Percentiles rank a stretch among this genome's conserved stretches.
phyloP scores from a whole-genome alignment of 2,797 vertebrate genomes.

The Echeneis naucrates region DNA sequence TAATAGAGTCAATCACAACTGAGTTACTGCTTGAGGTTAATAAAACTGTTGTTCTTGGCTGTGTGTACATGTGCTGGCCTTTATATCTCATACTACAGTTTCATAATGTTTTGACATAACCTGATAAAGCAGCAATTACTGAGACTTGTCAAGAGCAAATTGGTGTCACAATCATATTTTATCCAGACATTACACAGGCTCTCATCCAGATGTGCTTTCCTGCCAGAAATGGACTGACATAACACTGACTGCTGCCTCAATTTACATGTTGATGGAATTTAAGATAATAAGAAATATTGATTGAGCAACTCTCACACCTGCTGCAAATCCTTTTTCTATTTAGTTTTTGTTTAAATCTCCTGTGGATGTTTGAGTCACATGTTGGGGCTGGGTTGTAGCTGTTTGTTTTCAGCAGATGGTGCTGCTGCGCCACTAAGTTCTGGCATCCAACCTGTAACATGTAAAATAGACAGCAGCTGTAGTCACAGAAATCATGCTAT shows the following conservation, averaged over 20 bases:
- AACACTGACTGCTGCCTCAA: constrained; percentile 10
- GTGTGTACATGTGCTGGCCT: constrained; percentile 1
- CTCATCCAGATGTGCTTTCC: constrained; percentile 16
- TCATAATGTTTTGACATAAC: constrained; percentile 15
- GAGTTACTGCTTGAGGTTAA: background rate
- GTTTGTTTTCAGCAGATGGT: constrained; percentile 71
- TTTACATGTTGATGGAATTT: constrained; percentile 49
- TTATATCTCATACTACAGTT: background rate
- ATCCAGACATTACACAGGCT: constrained; percentile 9
- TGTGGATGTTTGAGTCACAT: constrained; percentile 11
- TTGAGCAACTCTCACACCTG: constrained; percentile 31
- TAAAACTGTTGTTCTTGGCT: background rate
- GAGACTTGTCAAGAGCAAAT: constrained; percentile 41
- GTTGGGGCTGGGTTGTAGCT: background rate
- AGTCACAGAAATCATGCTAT: background rate
- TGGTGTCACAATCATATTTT: constrained; percentile 14
- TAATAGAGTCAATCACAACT: constrained; percentile 18
- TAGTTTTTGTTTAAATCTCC: constrained; percentile 29
- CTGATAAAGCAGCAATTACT: constrained; percentile 35
- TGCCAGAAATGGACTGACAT: constrained; percentile 11
- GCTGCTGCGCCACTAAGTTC: constrained; percentile 57
- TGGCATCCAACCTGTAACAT: background rate
- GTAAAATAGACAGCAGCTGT: background rate
- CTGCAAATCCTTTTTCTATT: constrained; percentile 26
- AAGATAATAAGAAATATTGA: constrained; percentile 24